phyloP scores from a whole-genome alignment of 2,888 invertebrate genomes.

The Protodeltote pygarga region DNA sequence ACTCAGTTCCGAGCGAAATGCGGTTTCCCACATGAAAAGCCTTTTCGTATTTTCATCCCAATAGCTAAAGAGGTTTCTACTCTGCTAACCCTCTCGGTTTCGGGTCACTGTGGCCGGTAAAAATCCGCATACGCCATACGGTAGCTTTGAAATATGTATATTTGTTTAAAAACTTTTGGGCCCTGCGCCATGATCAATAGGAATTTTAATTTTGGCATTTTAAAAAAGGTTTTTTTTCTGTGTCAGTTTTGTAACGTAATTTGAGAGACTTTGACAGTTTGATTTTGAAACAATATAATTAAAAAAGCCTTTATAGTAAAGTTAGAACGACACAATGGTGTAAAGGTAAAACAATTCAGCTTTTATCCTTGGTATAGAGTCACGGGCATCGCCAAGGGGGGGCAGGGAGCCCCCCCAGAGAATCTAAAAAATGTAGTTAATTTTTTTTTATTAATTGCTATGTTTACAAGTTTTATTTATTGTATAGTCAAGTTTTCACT shows the following conservation, averaged over 20 bases:
- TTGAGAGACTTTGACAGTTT: slow-evolving; percentile 1
- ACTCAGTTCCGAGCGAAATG: too few relatives aligned
- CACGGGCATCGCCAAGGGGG: too few relatives aligned
- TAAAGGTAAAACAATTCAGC: too few relatives aligned
- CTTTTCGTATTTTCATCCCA: slow-evolving; percentile 10
- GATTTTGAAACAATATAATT: slow-evolving; percentile 6
- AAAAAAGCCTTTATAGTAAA: too few relatives aligned
- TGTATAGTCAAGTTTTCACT: too few relatives aligned
- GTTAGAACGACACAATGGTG: too few relatives aligned
- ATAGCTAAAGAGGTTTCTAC: slow-evolving; percentile 3
- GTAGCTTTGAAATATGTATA: slow-evolving; percentile 2
- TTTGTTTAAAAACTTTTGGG: slow-evolving; percentile 29
- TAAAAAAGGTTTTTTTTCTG: slow-evolving; percentile 8
- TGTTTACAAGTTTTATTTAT: too few relatives aligned
- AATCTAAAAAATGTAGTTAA: too few relatives aligned
- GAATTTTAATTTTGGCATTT: slow-evolving; percentile 9
- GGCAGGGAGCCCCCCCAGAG: too few relatives aligned
- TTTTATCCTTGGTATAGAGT: too few relatives aligned
- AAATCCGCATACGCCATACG: slow-evolving; percentile 8
- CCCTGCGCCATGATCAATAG: background rate
- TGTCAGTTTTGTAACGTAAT: slow-evolving; percentile 4
- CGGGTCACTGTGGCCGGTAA: slow-evolving; percentile 17
- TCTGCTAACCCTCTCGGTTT: background rate
- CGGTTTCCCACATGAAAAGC: too few relatives aligned
- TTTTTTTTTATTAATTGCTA: too few relatives aligned